These are phyloP conservation scores for Theristicus caerulescens DNA, from an alignment of 2,113 vertebrate species.

Conservation along the genomic window DNA sequence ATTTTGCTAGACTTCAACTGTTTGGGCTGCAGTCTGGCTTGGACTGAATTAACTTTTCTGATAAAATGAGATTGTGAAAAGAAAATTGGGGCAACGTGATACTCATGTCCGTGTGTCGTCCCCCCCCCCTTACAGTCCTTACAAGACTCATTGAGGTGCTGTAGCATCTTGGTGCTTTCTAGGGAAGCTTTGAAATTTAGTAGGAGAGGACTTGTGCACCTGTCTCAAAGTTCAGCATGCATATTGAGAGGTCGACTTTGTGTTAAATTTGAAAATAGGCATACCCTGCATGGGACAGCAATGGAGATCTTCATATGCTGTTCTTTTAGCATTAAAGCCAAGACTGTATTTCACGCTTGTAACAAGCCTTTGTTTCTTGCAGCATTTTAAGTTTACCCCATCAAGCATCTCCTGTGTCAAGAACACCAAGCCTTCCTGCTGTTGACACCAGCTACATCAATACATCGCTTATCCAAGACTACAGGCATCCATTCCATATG, in stretches of 20 bases:
- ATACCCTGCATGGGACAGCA: neutral
- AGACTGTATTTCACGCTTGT: neutral
- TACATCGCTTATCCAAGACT: constrained; percentile 94
- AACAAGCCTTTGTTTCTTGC: neutral
- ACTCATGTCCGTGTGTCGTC: neutral
- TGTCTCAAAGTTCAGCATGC: neutral
- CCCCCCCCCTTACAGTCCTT: neutral
- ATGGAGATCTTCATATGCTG: neutral
- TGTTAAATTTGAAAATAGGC: neutral
- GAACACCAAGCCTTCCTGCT: constrained; percentile 91
- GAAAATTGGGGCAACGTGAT: neutral
- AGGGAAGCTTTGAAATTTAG: neutral
- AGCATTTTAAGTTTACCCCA: constrained; percentile 91
- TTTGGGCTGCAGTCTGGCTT: neutral
- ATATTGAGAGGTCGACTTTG: fast-evolving
- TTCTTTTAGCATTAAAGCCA: neutral
- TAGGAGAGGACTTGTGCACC: neutral
- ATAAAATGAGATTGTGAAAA: neutral
- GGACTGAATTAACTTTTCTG: neutral
- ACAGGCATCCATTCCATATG: constrained; percentile 94
- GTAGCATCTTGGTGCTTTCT: neutral
- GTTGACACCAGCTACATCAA: constrained; percentile 96
- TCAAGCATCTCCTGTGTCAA: constrained; percentile 92
- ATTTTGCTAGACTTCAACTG: neutral
- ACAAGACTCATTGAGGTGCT: neutral